Conservation (phyloP, 64 coral and sea anemone species). For the Hydrozoanthus tunicans region DNA sequence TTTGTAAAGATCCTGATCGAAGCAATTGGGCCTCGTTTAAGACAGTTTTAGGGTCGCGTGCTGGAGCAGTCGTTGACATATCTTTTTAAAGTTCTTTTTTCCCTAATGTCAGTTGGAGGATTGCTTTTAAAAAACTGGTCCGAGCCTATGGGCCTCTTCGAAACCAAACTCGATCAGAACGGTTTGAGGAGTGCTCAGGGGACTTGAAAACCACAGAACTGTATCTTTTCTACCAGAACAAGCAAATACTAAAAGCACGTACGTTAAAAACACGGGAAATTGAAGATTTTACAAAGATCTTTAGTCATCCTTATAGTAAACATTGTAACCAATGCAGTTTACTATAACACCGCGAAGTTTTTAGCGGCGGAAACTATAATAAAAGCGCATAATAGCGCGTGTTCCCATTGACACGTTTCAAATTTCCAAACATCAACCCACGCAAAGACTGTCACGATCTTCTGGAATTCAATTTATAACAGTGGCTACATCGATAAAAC, state of each 20-base stretch:
- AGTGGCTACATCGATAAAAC: background rate
- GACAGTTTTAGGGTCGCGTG: too few relatives aligned
- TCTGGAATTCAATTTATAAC: constrained; percentile 1
- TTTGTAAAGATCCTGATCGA: too few relatives aligned
- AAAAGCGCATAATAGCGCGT: background rate
- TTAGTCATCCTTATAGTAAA: background rate
- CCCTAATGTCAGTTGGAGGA: too few relatives aligned
- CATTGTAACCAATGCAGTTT: background rate
- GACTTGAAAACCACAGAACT: too few relatives aligned
- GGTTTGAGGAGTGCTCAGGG: too few relatives aligned
- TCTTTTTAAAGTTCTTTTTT: too few relatives aligned
- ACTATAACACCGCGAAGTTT: background rate
- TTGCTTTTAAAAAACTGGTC: too few relatives aligned
- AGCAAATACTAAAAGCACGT: background rate
- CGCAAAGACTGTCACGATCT: background rate
- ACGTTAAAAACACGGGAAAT: background rate
- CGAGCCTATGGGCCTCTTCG: too few relatives aligned
- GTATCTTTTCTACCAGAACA: background rate
- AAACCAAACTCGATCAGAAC: too few relatives aligned
- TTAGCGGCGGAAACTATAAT: background rate
- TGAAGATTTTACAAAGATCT: background rate
- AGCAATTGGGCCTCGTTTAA: too few relatives aligned
- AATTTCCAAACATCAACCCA: constrained; percentile 38
- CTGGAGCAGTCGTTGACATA: too few relatives aligned
- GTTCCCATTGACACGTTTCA: constrained; percentile 26